Base-by-base conservation (phyloP, 2,113 vertebrate genomes). In the Gnathonemus echidnorhynchus region DNA sequence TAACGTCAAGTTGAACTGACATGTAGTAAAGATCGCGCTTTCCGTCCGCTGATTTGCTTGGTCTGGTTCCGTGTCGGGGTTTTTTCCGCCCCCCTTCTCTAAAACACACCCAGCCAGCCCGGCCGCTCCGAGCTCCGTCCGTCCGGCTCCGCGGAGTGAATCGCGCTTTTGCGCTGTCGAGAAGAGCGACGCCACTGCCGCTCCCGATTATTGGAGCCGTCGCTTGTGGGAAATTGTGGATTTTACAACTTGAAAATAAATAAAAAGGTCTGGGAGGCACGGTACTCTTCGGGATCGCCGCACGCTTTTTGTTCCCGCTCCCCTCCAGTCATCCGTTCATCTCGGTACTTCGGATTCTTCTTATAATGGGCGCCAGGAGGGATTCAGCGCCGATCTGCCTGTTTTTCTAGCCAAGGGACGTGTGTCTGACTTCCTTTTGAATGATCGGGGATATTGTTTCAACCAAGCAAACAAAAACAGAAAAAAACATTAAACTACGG, bases 381-480 rank as follows among this genome's bases (percentile, higher is more conserved):
- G 85, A 87, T 87, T 87, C 48, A n/a, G 85, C 85, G 85, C 85
- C 45, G 49, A 49, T 87, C 83, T 48, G 83, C 83, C 35, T 74
- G 10, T 70, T 31, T 74, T 74, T 35, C 66, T 74, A 35, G 13
- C n/a, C 9, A 31, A 74, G 66, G 66, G 66, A 74, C 66, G 56
- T 58, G 66, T 35, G 66, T 74, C 66, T 74, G 66, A 74, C 66
- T 74, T 74, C 3, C 11, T 49, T 50, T 13, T 86, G 21, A 46
- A 86, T 13, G 46, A 24, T 48, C 21, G 84, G 11, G 13, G 84
- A n/a, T 50, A 39, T n/a, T 49, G 84, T 11, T 85, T 85, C 83
- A 45, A n/a, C 39, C 83, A 48, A 19, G 83, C 45, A 85, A 24
- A 48, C 83, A 85, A 48, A 77, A 39, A 77, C 70, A 8, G 10